These are phyloP conservation scores for Ceryle rudis DNA, from an alignment of 2,797 vertebrate genomes.

Conservation along the genomic window DNA sequence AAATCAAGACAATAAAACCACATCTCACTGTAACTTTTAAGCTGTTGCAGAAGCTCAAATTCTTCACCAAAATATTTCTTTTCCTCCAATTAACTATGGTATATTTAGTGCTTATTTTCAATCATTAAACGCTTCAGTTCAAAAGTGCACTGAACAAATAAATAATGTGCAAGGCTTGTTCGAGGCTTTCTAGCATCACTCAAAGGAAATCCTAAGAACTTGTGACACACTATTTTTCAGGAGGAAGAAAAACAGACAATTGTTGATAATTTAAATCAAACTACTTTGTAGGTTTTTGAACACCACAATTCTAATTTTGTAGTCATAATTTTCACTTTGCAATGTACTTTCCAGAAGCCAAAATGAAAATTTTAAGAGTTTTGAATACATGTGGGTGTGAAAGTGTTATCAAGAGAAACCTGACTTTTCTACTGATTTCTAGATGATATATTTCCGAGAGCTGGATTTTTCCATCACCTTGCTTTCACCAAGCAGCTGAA, in stretches of 20 bases:
- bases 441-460: not conserved
- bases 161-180: constrained; percentile 13
- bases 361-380: constrained; percentile 34
- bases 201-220: constrained; percentile 33
- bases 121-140: constrained; percentile 45
- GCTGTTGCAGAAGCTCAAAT: not conserved
- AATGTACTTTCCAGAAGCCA: constrained; percentile 36
- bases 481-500: not conserved
- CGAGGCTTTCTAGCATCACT: constrained; percentile 26
- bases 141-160: constrained; percentile 39
- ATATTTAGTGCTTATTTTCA: constrained; percentile 57
- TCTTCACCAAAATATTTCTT: not conserved
- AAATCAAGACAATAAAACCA: constrained; percentile 48
- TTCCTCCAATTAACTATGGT: constrained; percentile 17
- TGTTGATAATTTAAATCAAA: constrained; percentile 66
- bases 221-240: not conserved
- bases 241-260: constrained; percentile 41
- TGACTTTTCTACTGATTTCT: constrained; percentile 13
- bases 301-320: constrained; percentile 25
- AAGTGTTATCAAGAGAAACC: constrained; percentile 33
- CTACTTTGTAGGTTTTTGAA: constrained; percentile 10
- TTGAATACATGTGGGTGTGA: constrained; percentile 12
- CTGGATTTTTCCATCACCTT: constrained; percentile 10
- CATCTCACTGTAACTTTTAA: not conserved
- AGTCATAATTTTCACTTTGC: constrained; percentile 25